A percentile compares a stretch with the other conserved stretches of the same genome.
phyloP scores from a whole-genome alignment of 2,888 invertebrate genomes.

The Carterocephalus palaemon region DNA sequence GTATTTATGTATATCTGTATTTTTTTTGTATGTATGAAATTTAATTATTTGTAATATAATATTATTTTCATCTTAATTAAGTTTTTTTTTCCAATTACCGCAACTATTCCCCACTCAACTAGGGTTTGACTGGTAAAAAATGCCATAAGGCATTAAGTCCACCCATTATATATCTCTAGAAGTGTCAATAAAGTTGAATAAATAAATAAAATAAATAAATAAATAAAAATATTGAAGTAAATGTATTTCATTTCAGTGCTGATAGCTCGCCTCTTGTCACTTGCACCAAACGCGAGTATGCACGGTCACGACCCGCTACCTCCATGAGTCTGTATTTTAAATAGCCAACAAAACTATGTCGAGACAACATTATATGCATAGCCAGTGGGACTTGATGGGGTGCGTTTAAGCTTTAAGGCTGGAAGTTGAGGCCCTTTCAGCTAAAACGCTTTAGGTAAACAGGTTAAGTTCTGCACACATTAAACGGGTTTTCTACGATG shows the following conservation, averaged over 20 bases:
- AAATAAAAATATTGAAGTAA: not conserved
- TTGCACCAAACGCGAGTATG: slow-evolving; percentile 51
- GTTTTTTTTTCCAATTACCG: too few relatives aligned
- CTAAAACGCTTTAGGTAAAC: slow-evolving; percentile 11
- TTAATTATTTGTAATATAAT: not conserved
- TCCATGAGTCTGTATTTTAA: slow-evolving; percentile 62
- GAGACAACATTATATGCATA: slow-evolving; percentile 32
- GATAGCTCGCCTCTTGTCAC: slow-evolving; percentile 30
- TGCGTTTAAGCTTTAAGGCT: too few relatives aligned
- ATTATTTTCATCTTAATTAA: not conserved
- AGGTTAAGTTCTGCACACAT: slow-evolving; percentile 16
- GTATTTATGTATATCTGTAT: too few relatives aligned
- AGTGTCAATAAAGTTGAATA: too few relatives aligned
- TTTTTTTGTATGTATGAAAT: too few relatives aligned
- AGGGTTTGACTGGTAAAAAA: too few relatives aligned
- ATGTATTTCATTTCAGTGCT: not conserved
- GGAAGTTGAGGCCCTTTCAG: too few relatives aligned
- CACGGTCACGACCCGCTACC: slow-evolving; percentile 68
- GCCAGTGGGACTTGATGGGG: slow-evolving; percentile 4
- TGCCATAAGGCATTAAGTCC: too few relatives aligned
- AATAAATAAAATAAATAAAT: not conserved
- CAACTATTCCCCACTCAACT: not conserved
- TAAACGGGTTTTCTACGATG: not conserved
- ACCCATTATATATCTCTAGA: too few relatives aligned
- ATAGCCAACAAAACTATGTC: slow-evolving; percentile 53